Conservation (phyloP, 2,113 vertebrate species). For the Craseonycteris thonglongyai region DNA sequence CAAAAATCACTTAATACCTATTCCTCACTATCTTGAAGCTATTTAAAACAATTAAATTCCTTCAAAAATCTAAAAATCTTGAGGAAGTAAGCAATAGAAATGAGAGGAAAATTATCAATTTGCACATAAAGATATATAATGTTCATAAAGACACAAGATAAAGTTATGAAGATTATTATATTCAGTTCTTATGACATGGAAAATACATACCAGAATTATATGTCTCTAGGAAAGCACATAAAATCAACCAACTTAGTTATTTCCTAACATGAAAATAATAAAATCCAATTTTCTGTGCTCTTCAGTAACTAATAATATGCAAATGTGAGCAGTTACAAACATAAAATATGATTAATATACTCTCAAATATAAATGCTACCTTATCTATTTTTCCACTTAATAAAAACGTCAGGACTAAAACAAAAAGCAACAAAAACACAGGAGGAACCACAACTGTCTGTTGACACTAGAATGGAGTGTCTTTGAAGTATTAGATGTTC, state of each 20-base stretch:
- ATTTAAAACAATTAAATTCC: neutral
- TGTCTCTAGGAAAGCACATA: neutral
- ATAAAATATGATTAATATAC: neutral
- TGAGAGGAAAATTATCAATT: neutral
- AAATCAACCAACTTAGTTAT: conserved; percentile 21
- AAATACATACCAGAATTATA: conserved; percentile 4
- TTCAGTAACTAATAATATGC: neutral
- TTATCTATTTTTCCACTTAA: conserved; percentile 29
- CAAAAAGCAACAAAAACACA: conserved; percentile 36
- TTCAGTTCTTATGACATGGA: neutral
- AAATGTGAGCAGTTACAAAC: neutral
- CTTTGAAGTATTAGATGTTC: conserved; percentile 35
- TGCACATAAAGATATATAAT: neutral
- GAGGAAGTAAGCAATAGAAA: conserved; percentile 33
- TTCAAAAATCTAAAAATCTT: neutral
- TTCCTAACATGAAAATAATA: conserved; percentile 13
- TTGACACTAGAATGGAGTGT: neutral
- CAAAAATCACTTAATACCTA: neutral
- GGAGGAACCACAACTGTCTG: conserved; percentile 22
- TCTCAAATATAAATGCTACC: conserved; percentile 5
- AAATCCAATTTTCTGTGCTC: neutral
- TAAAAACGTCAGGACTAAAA: conserved; percentile 18
- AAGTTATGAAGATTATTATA: neutral
- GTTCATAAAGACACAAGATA: conserved; percentile 7
- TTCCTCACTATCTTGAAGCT: neutral